Conservation (phyloP, 2,113 vertebrate species). For the Brachyhypopomus gauderio region DNA sequence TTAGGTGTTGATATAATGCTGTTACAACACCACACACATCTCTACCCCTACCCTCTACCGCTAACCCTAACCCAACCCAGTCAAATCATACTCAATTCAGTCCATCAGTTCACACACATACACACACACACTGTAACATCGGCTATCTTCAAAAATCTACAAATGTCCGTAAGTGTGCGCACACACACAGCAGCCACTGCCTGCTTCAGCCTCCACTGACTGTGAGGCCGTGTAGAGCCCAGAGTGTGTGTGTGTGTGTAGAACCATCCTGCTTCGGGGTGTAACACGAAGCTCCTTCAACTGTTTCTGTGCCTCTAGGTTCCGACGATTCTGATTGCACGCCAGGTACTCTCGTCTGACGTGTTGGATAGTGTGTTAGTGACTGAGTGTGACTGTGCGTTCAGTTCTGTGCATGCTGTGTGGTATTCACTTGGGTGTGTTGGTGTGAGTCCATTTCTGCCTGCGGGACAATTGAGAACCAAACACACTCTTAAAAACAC, state of each 20-base stretch:
- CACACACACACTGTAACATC: too few species aligned
- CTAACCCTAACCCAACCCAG: too few species aligned
- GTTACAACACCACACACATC: too few species aligned
- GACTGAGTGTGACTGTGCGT: conserved; percentile 41
- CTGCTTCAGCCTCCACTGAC: background rate
- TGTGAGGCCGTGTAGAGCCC: conserved; percentile 9
- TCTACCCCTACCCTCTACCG: too few species aligned
- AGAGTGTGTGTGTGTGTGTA: conserved; percentile 33
- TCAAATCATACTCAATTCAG: too few species aligned
- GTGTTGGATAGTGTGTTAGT: conserved; percentile 55
- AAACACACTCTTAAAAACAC: conserved; percentile 32
- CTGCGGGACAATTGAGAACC: conserved; percentile 42
- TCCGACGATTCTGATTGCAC: conserved; percentile 96
- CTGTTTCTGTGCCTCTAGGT: conserved; percentile 89
- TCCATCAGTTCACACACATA: too few species aligned
- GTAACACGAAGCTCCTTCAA: conserved; percentile 72
- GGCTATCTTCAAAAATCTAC: too few species aligned
- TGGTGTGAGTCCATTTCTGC: conserved; percentile 57
- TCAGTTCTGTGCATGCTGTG: conserved; percentile 55
- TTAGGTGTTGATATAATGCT: background rate
- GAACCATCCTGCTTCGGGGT: conserved; percentile 44
- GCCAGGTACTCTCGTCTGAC: conserved; percentile 87
- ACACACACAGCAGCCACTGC: background rate
- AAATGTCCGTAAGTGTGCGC: too few species aligned
- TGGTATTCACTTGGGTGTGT: conserved; percentile 57